A percentile compares a stretch with the other conserved stretches of the same genome.
These are phyloP conservation scores for Lepetodrilus schrolli DNA, from an alignment of 2,888 invertebrate genomes.

Conservation along the genomic window DNA sequence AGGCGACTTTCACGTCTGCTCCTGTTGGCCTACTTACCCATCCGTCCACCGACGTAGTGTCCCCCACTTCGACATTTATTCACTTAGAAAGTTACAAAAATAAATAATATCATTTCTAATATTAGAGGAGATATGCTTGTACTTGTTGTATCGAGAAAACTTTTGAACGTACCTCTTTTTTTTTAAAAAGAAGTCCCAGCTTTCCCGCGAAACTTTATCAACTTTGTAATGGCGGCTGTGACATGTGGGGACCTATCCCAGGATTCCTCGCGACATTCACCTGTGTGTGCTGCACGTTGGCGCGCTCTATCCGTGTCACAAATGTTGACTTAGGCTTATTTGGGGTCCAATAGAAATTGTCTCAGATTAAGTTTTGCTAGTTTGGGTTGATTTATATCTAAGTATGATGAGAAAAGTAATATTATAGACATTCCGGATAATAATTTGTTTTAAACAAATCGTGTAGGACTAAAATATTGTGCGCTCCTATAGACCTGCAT, in stretches of 20 bases:
- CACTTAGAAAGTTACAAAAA: not conserved
- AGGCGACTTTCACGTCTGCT: conserved; percentile 19
- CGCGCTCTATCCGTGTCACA: not conserved
- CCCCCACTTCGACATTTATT: not conserved
- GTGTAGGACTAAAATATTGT: no score
- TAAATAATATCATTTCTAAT: not conserved
- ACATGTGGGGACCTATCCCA: conserved; percentile 27
- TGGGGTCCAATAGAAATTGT: conserved; percentile 1
- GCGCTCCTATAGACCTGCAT: no score
- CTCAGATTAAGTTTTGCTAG: not conserved
- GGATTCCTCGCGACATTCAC: conserved; percentile 21
- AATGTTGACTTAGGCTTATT: conserved; percentile 10
- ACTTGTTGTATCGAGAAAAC: not conserved
- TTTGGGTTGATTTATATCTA: conserved; percentile 2
- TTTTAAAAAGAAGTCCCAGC: not conserved
- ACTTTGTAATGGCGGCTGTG: conserved; percentile 15
- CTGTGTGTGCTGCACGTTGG: conserved; percentile 22
- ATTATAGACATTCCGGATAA: not conserved
- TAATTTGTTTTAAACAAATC: no score
- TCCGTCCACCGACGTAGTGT: not conserved
- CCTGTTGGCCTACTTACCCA: conserved; percentile 18
- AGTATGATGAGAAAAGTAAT: not conserved
- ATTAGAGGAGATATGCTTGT: not conserved
- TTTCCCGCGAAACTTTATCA: conserved; percentile 25
- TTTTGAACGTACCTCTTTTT: not conserved